Evolutionary conservation across 30 jellyfish, hydroid and myxozoan genomes (phyloP), one percentile per base, ranked within the genome.

Genomic region (Cassiopea xamachana): DNA sequence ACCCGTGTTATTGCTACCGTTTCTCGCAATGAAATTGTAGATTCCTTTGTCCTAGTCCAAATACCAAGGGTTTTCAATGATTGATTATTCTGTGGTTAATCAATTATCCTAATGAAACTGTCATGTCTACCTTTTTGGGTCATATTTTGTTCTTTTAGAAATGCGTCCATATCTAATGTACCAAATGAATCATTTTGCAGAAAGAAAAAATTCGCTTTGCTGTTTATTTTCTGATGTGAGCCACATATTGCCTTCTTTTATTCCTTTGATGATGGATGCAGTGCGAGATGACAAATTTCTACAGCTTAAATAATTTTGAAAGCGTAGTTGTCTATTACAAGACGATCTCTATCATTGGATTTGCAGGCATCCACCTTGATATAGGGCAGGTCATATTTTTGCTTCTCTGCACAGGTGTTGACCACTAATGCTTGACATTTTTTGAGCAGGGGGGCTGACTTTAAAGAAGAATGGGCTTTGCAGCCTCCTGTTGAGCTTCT

Each of bases 331-430:
- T 45, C 13, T 75, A 75, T 51, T 75, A 16, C 69, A 39, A 17
- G 79, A 47, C 68, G 75, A 69, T 46, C 82, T 82, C 69, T 82
- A 69, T 27, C 73, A 67, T 61, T 80, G 61, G 43, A 82, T 46
- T 60, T 82, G 45, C 90, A 69, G 90, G 90, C 82, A 82, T 67
- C 69, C 68, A 71, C 61, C 84, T 3, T 39, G 70, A 82, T 82
- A 64, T 48, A 69, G 90, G 39, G 68, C 90, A 82, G 90, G 90
- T 82, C 90, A 82, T 82, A 68, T 82, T 82, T 82, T 82, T 78
- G 90, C 90, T 82, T 55, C 51, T n/a, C 75, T 51, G 81, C 90
- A 82, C 90, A 82, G 90, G 90, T 82, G 90, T 79, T 68, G 83
- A 82, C 90, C 90, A 19, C 87, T 79, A 79, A 58, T 79, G 75